Evolutionary conservation across 1,140 invertebrate species (phyloP).

Genomic region (Formica exsecta): DNA sequence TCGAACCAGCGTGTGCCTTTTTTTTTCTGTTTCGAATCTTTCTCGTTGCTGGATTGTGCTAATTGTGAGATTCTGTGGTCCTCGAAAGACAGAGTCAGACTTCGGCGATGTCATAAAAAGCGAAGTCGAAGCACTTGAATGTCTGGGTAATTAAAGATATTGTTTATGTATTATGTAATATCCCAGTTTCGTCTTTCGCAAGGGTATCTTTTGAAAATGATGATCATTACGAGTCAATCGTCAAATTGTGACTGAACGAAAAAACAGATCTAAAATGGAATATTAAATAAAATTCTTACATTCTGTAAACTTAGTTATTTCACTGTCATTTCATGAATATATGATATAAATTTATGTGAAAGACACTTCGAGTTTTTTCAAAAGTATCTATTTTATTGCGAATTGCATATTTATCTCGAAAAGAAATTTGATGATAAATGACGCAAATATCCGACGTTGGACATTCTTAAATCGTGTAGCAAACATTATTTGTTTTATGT

Average conservation of each 20-base stretch:
- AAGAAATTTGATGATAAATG: conserved; percentile 13
- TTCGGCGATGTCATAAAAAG: conserved; percentile 29
- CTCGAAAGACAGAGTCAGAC: conserved; percentile 11
- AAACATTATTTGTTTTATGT: conserved; percentile 15
- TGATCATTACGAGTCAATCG: neutral
- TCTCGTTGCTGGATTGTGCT: conserved; percentile 15
- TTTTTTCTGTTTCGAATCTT: conserved; percentile 43
- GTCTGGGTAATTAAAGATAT: conserved; percentile 33
- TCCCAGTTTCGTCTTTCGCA: neutral
- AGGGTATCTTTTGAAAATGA: neutral
- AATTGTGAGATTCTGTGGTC: conserved; percentile 59
- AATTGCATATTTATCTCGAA: neutral
- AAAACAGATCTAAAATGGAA: neutral
- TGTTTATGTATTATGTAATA: conserved; percentile 10
- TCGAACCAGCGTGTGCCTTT: conserved; percentile 11
- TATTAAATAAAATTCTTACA: conserved; percentile 13
- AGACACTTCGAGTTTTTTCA: neutral
- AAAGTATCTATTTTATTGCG: neutral
- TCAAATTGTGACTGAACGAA: conserved; percentile 14
- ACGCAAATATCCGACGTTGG: neutral
- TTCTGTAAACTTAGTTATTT: neutral
- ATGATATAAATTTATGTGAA: neutral
- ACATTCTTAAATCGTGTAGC: neutral
- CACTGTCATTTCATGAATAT: neutral
- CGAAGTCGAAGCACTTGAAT: conserved; percentile 30